Percentiles rank a stretch among this genome's conserved stretches.
Conservation (phyloP, 2,113 vertebrate species). For the Canis aureus region DNA sequence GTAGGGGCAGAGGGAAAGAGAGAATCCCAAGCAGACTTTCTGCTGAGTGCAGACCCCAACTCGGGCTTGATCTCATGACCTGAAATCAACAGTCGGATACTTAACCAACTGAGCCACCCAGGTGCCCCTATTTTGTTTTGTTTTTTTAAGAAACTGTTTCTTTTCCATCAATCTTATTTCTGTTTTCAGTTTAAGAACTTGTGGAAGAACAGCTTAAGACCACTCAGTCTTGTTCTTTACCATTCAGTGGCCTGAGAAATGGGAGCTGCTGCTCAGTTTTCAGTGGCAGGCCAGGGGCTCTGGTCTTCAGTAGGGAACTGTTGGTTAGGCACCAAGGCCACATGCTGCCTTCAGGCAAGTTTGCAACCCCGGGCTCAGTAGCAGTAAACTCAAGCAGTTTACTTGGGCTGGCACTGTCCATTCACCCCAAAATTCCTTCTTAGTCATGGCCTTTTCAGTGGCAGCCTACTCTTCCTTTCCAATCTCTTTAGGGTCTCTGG, state of each 20-base stretch:
- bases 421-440: background rate
- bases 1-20: background rate
- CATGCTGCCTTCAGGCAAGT: background rate
- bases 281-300: background rate
- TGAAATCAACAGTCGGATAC: background rate
- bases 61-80: background rate
- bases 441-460: background rate
- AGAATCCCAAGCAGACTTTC: background rate
- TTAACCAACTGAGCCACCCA: background rate
- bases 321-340: too few species aligned
- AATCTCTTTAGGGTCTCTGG: background rate
- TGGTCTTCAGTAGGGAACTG: background rate
- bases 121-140: too few species aligned
- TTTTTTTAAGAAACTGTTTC: background rate
- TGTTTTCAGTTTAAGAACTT: background rate
- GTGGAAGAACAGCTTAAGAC: background rate
- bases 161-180: background rate
- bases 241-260: background rate
- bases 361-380: background rate
- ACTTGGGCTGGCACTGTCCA: background rate
- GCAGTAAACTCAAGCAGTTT: background rate
- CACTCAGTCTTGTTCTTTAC: background rate
- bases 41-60: background rate
- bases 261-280: background rate
- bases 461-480: background rate